phyloP scores from a whole-genome alignment of 2,113 vertebrate species.

The Chlorocebus sabaeus region DNA sequence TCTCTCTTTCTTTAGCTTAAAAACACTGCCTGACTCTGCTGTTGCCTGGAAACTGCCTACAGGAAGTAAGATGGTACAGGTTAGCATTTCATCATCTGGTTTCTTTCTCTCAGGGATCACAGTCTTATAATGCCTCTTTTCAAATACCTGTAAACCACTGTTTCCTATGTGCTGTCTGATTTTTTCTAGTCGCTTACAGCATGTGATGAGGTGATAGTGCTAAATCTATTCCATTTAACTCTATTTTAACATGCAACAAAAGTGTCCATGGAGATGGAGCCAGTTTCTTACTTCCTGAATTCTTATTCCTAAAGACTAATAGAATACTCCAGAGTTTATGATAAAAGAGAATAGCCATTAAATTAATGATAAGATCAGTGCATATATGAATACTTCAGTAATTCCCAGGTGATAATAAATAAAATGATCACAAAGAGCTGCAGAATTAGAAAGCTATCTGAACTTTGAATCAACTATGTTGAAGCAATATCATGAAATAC shows the following conservation, averaged over 20 bases:
- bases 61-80: background rate
- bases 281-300: background rate
- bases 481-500: background rate
- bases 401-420: background rate
- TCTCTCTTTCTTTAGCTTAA: background rate
- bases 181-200: background rate
- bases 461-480: background rate
- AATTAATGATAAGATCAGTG: background rate
- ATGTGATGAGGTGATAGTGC: background rate
- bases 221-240: background rate
- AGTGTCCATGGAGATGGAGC: background rate
- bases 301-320: background rate
- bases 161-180: background rate
- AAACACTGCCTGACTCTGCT: background rate
- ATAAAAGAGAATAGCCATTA: background rate
- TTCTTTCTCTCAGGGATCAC: background rate
- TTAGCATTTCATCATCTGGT: background rate
- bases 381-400: background rate
- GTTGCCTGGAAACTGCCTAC: background rate
- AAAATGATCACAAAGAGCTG: background rate
- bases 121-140: background rate
- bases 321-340: background rate
- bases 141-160: background rate
- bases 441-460: conserved; percentile 3
- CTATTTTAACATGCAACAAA: background rate